These are phyloP conservation scores for Orientallactaga sibirica DNA, from an alignment of 2,797 vertebrate genomes.

Conservation along the genomic window DNA sequence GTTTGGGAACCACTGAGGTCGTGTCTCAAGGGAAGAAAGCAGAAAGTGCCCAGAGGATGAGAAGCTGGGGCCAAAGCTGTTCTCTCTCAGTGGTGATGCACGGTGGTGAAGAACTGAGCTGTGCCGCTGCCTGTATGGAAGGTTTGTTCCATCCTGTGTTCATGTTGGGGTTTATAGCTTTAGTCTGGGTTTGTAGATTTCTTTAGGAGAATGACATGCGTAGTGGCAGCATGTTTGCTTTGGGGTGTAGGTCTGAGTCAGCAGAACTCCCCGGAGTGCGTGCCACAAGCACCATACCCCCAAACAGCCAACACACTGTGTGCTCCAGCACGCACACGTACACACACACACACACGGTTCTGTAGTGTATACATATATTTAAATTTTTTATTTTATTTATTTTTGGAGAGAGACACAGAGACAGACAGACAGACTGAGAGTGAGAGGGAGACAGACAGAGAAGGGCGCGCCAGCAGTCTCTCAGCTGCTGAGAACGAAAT, in stretches of 20 bases:
- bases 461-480: too few relatives aligned
- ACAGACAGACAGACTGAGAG: too few relatives aligned
- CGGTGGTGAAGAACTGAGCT: not conserved
- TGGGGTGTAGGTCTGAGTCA: not conserved
- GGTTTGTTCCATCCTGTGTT: slow-evolving; percentile 51
- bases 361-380: too few relatives aligned
- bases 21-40: slow-evolving; percentile 50
- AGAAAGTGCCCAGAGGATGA: slow-evolving; percentile 21
- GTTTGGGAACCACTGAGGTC: slow-evolving; percentile 29
- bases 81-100: not conserved
- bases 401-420: too few relatives aligned
- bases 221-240: not conserved
- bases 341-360: too few relatives aligned
- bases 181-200: slow-evolving; percentile 48
- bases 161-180: slow-evolving; percentile 46
- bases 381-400: too few relatives aligned
- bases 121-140: slow-evolving; percentile 18
- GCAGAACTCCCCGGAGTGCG: not conserved
- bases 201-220: slow-evolving; percentile 13
- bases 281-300: accelerated
- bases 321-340: not conserved
- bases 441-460: too few relatives aligned
- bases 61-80: not conserved
- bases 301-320: too few relatives aligned
- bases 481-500: too few relatives aligned